These are phyloP conservation scores for Pseudomugil gertrudae DNA, from an alignment of 2,797 vertebrate genomes.

Conservation along the genomic window DNA sequence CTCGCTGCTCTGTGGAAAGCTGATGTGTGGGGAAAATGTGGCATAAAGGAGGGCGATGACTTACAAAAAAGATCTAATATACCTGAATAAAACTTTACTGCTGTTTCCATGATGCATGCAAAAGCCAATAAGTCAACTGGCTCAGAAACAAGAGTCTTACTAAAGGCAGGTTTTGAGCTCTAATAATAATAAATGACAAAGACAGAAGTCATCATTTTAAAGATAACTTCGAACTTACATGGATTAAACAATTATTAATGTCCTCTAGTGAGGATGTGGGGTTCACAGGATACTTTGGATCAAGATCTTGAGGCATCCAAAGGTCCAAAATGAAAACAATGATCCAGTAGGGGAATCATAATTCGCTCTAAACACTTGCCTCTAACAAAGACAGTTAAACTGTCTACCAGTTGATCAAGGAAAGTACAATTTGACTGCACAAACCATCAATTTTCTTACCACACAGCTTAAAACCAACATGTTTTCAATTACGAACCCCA, in stretches of 20 bases:
- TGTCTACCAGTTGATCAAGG: constrained; percentile 12
- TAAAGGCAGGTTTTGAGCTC: not conserved
- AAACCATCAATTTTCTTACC: constrained; percentile 12
- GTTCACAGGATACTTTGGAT: constrained; percentile 16
- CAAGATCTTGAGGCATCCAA: constrained; percentile 28
- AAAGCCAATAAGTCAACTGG: not conserved
- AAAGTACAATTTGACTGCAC: constrained; percentile 3
- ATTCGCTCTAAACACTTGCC: constrained; percentile 30
- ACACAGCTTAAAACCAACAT: not conserved
- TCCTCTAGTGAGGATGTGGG: not conserved
- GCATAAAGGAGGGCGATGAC: not conserved
- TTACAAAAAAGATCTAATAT: constrained; percentile 7
- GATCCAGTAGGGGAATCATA: constrained; percentile 4
- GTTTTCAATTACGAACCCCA: not conserved
- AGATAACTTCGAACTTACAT: not conserved
- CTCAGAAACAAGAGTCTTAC: constrained; percentile 2
- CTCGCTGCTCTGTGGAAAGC: constrained; percentile 15
- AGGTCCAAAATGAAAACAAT: constrained; percentile 31
- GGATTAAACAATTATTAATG: constrained; percentile 10
- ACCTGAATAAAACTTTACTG: not conserved
- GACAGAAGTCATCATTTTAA: not conserved
- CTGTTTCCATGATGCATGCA: not conserved
- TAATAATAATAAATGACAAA: constrained; percentile 8
- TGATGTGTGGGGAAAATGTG: not conserved
- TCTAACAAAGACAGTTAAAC: constrained; percentile 7